Conservation (phyloP, 2,797 vertebrate species). For the Syngnathus rostellatus region DNA sequence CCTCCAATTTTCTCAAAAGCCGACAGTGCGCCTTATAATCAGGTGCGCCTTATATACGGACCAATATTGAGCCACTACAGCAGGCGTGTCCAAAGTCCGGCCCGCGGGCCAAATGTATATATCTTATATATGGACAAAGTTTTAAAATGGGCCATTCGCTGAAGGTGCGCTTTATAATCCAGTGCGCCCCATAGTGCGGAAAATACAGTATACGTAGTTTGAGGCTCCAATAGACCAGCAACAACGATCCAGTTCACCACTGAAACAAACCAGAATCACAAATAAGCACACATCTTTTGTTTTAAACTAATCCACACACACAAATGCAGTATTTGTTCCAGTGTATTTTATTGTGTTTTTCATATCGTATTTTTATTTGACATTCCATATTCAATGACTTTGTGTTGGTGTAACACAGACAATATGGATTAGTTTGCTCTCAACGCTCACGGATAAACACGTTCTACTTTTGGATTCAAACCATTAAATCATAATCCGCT, state of each 20-base stretch:
- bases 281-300: neutral
- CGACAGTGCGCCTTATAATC: too few relatives aligned
- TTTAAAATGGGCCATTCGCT: too few relatives aligned
- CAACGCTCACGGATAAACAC: constrained; percentile 2
- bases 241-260: neutral
- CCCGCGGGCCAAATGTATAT: too few relatives aligned
- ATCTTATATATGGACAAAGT: too few relatives aligned
- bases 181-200: too few relatives aligned
- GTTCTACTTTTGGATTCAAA: neutral
- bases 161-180: too few relatives aligned
- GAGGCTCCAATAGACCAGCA: too few relatives aligned
- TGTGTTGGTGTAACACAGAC: neutral
- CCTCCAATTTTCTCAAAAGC: too few relatives aligned
- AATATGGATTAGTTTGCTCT: constrained; percentile 6
- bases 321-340: neutral
- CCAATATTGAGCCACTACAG: too few relatives aligned
- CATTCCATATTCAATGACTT: neutral
- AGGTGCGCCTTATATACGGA: too few relatives aligned
- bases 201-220: too few relatives aligned
- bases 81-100: too few relatives aligned
- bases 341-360: neutral
- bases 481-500: constrained; percentile 1
- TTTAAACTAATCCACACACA: neutral
- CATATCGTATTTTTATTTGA: neutral
- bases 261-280: neutral